Base-by-base conservation (phyloP, 2,797 vertebrate genomes). In the Molossus molossus region DNA sequence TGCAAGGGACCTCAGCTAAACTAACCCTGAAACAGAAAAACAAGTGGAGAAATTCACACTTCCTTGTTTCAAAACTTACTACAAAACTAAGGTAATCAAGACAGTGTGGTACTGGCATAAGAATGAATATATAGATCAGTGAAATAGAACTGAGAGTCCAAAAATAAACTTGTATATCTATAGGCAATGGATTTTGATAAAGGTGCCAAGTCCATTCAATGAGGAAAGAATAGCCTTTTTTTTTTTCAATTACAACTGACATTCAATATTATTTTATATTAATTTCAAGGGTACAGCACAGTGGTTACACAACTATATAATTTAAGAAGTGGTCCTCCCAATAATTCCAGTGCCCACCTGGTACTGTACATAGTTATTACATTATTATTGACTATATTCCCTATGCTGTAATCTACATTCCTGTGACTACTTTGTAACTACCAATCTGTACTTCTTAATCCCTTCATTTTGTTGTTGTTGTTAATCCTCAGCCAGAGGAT, bases 1-100 rank as follows among this genome's bases (percentile, higher is more conserved):
- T 86, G 3, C 53, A 92, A 87, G n/a, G 15, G n/a, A 80, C 48
- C 23, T 8, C 70, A 57, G 12, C 27, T 57, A 87, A 95, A 84
- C 37, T 69, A 79, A 95, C 87, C 55, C 14, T 90, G 20, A 94
- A 86, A 87, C 27, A 72, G n/a, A 65, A 72, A 20, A 79, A 72
- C 50, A 90, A 95, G 23, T 60, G 2, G 65, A 40, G 84, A 29
- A 12, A 70, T 37, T 96, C 45, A 81, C 23, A 70, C 6, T 76
- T 86, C 4, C 64, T 69, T 33, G 79, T 45, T 90, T 87, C 62
- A 83, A 87, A 87, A 90, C 23, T 81, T 76, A 65, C 27, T 70
- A 69, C 27, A 80, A 64, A 84, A 13, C 27, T 50, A 70, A 9
- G 50, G 8, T 90, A 91, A 86, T 81, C 87, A 81, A 84, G 90